These are phyloP conservation scores for Mastigias papua DNA, from an alignment of 30 jellyfish, hydroid and myxozoan genomes.

Conservation along the genomic window DNA sequence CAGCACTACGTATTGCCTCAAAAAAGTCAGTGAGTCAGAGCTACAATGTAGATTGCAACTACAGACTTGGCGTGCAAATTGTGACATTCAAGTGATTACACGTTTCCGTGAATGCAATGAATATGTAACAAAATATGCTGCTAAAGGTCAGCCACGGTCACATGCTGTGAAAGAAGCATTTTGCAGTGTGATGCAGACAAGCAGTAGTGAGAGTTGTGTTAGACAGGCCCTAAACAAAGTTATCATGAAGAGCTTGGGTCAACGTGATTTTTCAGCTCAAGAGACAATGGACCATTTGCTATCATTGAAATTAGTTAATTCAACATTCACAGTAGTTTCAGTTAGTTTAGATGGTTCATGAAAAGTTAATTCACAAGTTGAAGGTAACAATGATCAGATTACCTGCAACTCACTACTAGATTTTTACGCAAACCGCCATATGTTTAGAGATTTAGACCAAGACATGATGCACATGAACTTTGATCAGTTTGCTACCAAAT, in stretches of 20 bases:
- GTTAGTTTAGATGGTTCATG: conserved; percentile 46
- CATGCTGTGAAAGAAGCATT: conserved; percentile 55
- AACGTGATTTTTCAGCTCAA: conserved; percentile 75
- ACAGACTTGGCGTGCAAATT: conserved; percentile 76
- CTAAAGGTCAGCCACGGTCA: conserved; percentile 65
- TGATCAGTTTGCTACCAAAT: conserved; percentile 34
- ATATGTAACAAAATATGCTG: conserved; percentile 74
- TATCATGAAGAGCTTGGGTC: conserved; percentile 73
- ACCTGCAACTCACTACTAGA: conserved; percentile 55
- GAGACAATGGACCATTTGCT: conserved; percentile 76
- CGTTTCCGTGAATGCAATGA: conserved; percentile 72
- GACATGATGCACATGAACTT: conserved; percentile 41
- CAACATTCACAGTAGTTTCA: conserved; percentile 51
- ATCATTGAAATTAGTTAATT: conserved; percentile 53
- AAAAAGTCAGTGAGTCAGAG: too few relatives aligned
- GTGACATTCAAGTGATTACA: conserved; percentile 69
- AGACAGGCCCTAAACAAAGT: conserved; percentile 42
- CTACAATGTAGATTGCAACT: too few relatives aligned
- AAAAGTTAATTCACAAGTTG: conserved; percentile 14
- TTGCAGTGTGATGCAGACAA: conserved; percentile 48
- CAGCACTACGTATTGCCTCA: too few relatives aligned
- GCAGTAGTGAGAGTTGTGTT: conserved; percentile 11
- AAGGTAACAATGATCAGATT: conserved; percentile 28
- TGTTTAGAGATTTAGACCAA: conserved; percentile 11
- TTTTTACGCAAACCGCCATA: conserved; percentile 17